Evolutionary conservation across 2,113 vertebrate species (phyloP).

Genomic region (Ptyas mucosa): DNA sequence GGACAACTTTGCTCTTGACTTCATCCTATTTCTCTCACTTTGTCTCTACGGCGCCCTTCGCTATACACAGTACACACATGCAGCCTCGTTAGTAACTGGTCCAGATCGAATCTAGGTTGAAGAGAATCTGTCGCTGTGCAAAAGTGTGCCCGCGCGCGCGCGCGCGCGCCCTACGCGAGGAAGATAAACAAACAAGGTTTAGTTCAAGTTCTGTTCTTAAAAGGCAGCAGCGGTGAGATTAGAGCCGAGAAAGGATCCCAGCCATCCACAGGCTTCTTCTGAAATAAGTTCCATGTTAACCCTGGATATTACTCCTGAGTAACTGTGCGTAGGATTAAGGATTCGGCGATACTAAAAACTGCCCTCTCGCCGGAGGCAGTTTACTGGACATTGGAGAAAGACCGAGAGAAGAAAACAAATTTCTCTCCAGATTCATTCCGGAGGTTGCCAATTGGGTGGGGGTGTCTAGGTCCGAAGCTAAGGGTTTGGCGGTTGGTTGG

Average conservation of each 20-base stretch:
- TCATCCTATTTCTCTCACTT: neutral
- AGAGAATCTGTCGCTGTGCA: neutral
- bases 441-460: neutral
- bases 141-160: neutral
- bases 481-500: neutral
- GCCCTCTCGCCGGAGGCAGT: neutral
- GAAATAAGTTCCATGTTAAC: neutral
- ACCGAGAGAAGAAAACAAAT: neutral
- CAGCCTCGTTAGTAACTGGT: neutral
- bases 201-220: neutral
- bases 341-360: neutral
- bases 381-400: neutral
- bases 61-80: too few species aligned
- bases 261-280: neutral
- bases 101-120: neutral
- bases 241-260: neutral
- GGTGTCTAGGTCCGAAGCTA: slow-evolving; percentile 13
- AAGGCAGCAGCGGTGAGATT: neutral
- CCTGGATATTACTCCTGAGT: neutral
- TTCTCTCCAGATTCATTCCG: neutral
- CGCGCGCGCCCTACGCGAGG: too few species aligned
- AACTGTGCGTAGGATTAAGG: neutral
- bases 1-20: neutral
- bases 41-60: neutral
- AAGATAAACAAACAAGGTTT: neutral